Conservation (phyloP, 2,113 vertebrate species). For the Turdus rufiventris region DNA sequence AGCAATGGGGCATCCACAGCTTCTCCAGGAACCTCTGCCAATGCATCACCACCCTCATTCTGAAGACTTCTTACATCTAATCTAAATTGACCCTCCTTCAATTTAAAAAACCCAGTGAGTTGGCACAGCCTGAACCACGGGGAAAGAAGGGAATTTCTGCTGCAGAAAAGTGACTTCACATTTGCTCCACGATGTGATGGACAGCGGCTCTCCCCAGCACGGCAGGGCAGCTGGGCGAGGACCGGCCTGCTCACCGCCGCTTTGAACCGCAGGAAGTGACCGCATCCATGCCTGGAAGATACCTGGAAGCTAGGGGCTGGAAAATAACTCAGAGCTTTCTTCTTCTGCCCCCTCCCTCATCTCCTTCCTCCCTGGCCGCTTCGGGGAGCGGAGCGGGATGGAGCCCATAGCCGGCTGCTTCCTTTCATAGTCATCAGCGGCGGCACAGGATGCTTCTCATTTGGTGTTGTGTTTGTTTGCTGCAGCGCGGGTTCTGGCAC, state of each 20-base stretch:
- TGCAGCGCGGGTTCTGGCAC: conserved; percentile 35
- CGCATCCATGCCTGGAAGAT: conserved; percentile 33
- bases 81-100: not conserved
- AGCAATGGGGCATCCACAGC: not conserved
- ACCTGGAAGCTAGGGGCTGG: conserved; percentile 38
- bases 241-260: not conserved
- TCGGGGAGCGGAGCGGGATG: not conserved
- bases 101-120: not conserved
- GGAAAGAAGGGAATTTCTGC: not conserved
- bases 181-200: not conserved
- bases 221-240: not conserved
- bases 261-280: conserved; percentile 34
- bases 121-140: not conserved
- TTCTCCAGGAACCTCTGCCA: not conserved
- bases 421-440: conserved; percentile 58
- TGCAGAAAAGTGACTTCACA: not conserved
- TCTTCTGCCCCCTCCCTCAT: not conserved
- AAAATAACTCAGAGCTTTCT: conserved; percentile 34
- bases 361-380: conserved; percentile 46
- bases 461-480: conserved; percentile 57
- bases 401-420: conserved; percentile 52
- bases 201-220: not conserved
- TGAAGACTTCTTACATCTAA: not conserved
- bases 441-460: conserved; percentile 64
- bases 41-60: not conserved